Base-by-base conservation (phyloP, 2,797 vertebrate genomes). In the Pteropus rufus region DNA sequence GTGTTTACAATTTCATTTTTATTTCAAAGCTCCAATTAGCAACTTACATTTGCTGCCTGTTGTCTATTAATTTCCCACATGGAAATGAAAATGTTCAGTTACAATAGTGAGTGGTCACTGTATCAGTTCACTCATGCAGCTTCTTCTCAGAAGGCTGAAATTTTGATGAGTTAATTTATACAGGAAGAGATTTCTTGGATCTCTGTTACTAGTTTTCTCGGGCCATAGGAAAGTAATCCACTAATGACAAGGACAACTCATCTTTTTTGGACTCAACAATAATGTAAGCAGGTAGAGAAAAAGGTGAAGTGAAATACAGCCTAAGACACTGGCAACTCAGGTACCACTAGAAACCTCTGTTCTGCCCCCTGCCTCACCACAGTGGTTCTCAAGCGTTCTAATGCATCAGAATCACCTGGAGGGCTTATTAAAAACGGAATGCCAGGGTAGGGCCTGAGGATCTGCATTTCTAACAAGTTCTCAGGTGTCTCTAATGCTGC, bases 11-110 rank as follows among this genome's bases (percentile, higher is more conserved):
- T 85, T 69, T 76, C 64, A 76, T 56, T 95, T 82, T 75, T 80
- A 88, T 96, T 94, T 90, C 72, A 93, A 67, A 97, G 84, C 77
- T 92, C 88, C 82, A 94, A 88, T 90, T 95, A 93, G 88, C 64
- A 93, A 75, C 39, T 92, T 87, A 89, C 6, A 49, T 72, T 94
- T 88, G 79, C 46, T 76, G 67, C 69, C 87, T 75, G 31, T 54
- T 89, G 89, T 86, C 84, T 92, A 87, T 90, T 97, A 88, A 88
- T 85, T 93, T 94, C 93, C 72, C 80, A 46, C 3, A 3, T 41
- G 67, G 80, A 92, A 95, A 77, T 80, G 83, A 80, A 96, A 96
- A 94, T 24, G 19, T 14, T 93, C 41, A 80, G 52, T 56, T 56
- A 93, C 14, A 92, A 41, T 36, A 58, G 54, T 73, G n/a, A 95